Percentiles rank a stretch among this genome's conserved stretches.
phyloP scores from a whole-genome alignment of 1,140 invertebrate genomes.

The Pseudomyrmex sp. region DNA sequence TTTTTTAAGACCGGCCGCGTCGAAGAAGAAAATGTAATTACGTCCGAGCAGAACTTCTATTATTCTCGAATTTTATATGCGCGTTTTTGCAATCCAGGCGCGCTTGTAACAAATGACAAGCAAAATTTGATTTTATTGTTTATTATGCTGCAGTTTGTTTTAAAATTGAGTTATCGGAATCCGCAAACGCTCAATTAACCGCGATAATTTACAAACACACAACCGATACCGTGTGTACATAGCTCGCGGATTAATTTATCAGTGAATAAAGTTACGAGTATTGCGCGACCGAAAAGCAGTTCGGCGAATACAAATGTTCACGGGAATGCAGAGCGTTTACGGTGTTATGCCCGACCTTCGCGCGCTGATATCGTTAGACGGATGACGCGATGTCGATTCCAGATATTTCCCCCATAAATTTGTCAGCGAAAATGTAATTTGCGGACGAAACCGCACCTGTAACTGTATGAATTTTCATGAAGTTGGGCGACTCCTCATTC shows the following conservation, averaged over 20 bases:
- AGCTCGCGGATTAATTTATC: too few relatives aligned
- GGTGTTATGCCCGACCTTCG: conserved; percentile 19
- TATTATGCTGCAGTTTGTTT: background rate
- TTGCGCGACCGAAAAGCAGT: background rate
- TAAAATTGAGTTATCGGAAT: background rate
- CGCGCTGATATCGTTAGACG: conserved; percentile 5
- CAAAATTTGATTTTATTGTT: conserved; percentile 19
- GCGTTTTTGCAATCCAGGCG: background rate
- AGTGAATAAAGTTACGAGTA: conserved; percentile 1
- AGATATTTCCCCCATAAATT: conserved; percentile 63
- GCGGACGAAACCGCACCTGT: conserved; percentile 50
- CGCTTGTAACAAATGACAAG: background rate
- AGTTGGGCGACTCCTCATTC: background rate
- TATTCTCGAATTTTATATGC: conserved; percentile 2
- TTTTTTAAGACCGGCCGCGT: conserved; percentile 18
- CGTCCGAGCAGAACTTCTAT: conserved; percentile 10
- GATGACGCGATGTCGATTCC: conserved; percentile 27
- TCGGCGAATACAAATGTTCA: conserved; percentile 13
- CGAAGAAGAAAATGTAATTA: conserved; percentile 16
- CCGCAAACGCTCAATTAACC: background rate
- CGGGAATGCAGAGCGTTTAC: background rate
- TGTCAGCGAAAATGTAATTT: conserved; percentile 53
- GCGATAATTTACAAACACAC: background rate
- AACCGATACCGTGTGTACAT: background rate
- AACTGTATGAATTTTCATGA: conserved; percentile 69